phyloP scores from a whole-genome alignment of 2,113 vertebrate species.

The Bombycilla garrulus region DNA sequence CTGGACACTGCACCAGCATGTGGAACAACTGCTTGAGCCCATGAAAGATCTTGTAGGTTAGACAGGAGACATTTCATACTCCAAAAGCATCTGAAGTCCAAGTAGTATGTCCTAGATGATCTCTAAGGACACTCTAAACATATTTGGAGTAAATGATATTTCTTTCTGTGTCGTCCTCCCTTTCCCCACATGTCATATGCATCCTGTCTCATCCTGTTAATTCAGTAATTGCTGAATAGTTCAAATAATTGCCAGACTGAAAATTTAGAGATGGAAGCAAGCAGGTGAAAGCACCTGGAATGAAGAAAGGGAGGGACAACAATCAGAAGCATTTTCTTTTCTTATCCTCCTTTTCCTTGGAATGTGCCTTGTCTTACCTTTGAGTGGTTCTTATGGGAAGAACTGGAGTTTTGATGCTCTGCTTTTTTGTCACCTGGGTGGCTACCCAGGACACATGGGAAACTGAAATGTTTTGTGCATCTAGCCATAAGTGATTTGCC shows the following conservation, averaged over 20 bases:
- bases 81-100: neutral
- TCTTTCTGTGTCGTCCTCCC: neutral
- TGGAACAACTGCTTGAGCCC: neutral
- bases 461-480: neutral
- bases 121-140: neutral
- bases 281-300: neutral
- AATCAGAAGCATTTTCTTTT: neutral
- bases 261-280: neutral
- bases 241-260: neutral
- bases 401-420: neutral
- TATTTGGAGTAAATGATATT: neutral
- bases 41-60: fast-evolving
- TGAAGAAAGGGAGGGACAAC: neutral
- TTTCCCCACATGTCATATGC: neutral
- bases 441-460: neutral
- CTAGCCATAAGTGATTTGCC: neutral
- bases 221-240: neutral
- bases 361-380: neutral
- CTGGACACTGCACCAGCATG: fast-evolving
- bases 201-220: neutral
- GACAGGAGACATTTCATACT: neutral
- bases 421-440: neutral
- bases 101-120: neutral
- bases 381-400: neutral
- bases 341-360: neutral